phyloP scores from a whole-genome alignment of 1,140 invertebrate species.

The Andrena cerasifolii region DNA sequence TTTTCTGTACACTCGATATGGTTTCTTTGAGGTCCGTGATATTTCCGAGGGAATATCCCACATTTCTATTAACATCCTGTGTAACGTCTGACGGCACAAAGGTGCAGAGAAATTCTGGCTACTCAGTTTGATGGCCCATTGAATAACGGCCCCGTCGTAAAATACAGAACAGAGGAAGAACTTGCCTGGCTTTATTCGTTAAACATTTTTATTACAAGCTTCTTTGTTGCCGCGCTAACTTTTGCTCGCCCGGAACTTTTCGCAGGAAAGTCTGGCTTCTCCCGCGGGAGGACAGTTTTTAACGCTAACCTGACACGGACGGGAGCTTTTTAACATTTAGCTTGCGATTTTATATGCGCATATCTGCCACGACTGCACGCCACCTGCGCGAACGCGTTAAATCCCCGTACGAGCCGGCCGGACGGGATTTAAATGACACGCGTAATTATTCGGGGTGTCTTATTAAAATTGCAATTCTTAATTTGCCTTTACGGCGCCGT shows the following conservation, averaged over 20 bases:
- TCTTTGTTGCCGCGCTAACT: background rate
- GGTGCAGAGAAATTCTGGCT: conserved; percentile 27
- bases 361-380: no score
- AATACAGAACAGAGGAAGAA: background rate
- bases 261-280: background rate
- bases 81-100: conserved; percentile 28
- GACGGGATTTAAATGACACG: background rate
- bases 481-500: background rate
- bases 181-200: conserved; percentile 21
- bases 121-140: conserved; percentile 17
- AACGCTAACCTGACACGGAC: background rate
- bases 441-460: background rate
- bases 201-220: conserved; percentile 21
- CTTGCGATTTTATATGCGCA: background rate
- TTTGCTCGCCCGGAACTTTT: background rate
- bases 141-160: conserved; percentile 15
- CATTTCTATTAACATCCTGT: no score
- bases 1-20: no score
- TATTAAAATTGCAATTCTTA: conserved; percentile 12
- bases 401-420: background rate
- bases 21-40: no score
- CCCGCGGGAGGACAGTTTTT: background rate
- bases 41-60: no score
- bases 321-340: background rate
- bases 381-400: background rate